Base-by-base conservation (phyloP, 2,797 vertebrate species). In the Protonibea diacanthus region DNA sequence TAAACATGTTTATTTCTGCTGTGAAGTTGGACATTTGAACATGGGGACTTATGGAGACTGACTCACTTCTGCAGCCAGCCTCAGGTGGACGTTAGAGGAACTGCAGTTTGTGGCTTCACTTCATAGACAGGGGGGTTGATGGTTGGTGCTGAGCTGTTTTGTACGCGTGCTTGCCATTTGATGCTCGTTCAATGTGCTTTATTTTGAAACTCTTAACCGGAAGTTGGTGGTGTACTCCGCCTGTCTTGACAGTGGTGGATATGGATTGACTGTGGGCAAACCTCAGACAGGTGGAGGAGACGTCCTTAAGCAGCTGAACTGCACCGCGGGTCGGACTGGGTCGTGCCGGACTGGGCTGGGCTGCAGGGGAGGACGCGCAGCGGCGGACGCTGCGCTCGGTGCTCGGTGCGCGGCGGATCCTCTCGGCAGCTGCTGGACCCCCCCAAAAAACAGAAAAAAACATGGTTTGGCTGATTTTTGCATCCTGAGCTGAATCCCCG, bases 251-350 rank as follows among this genome's bases (percentile, higher is more conserved):
- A 0, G 70, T 42, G 61, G 58, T 67, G 64, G 81, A 58, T 52
- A 33, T 12, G 53, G 80, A 64, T 81, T 63, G 88, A 82, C 86
- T 71, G 70, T 85, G 82, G 86, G 80, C 86, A 86, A 38, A 59
- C 85, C 84, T 90, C 93, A 94, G 91, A 93, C 92, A 94, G 92
- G 93, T 93, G 90, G 91, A 92, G 89, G 88, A 92, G 87, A 92
- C 89, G 88, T 92, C 91, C 85, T 86, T 3, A 55, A 66, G 85
- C 86, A 76, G 75, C 81, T 63, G 81, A 88, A 66, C 79, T 60
- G 88, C 88, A 71, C 75, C 82, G 90, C 44, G 83, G 33, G 78
- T 86, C 21, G 86, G 81, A 86, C 75, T 14, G 2, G 84, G 38
- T 81, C 66, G 84, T 58, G 79, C 79, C 51, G 91, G 75, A 86